Conservation (phyloP, 2,888 invertebrate genomes). For the Cryptophagus acutangulus region DNA sequence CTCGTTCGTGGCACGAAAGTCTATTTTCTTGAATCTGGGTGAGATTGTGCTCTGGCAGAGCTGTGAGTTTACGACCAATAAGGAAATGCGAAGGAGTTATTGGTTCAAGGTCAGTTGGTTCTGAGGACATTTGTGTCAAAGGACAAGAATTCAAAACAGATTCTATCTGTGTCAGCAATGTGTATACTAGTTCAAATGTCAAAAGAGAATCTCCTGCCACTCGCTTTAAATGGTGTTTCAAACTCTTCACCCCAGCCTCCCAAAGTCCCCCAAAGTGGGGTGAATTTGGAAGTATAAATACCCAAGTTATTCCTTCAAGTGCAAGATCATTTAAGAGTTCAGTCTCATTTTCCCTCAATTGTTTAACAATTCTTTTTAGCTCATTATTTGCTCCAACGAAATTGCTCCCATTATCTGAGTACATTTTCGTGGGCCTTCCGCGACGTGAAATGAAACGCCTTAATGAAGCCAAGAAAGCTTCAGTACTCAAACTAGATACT, state of each 20-base stretch:
- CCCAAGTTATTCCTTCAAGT: neutral
- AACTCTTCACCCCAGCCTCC: neutral
- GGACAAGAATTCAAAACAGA: neutral
- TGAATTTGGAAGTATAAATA: neutral
- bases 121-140: neutral
- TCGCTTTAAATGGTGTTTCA: neutral
- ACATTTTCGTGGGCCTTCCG: neutral
- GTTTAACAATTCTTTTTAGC: neutral
- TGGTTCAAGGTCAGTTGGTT: neutral
- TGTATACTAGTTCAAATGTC: neutral
- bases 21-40: neutral
- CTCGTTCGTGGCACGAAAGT: neutral
- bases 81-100: neutral
- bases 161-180: neutral
- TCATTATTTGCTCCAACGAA: conserved; percentile 3
- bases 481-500: neutral
- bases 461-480: neutral
- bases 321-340: neutral
- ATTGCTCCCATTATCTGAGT: conserved; percentile 4
- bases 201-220: neutral
- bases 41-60: neutral
- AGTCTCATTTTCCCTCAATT: neutral
- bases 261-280: conserved; percentile 1
- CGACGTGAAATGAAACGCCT: neutral
- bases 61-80: neutral